Evolutionary conservation across 2,888 invertebrate genomes (phyloP), one percentile per base, ranked within the genome.

Genomic region (Eupithecia tripunctaria): DNA sequence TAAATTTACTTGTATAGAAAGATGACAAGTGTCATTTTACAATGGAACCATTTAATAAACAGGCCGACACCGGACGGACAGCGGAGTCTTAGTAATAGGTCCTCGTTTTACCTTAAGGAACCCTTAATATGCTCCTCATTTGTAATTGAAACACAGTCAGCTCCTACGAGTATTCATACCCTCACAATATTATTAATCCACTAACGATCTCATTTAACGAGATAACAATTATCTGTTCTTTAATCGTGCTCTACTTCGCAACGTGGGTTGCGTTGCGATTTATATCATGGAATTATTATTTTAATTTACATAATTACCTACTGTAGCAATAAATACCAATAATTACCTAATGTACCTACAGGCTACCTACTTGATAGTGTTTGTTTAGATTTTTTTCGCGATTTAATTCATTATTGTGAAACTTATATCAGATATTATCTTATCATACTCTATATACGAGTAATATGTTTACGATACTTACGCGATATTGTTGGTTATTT

Each of bases 131-230:
- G 18, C 18, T 47, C 32, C 67, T 74, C 71, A 71, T 76, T 78
- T 72, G 74, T 74, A 70, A 71, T 76, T 70, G 68, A 71, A 75
- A 74, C 75, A 47, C 56, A 27, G 59, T 38, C 43, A n/a, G 43
- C 43, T 43, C 43, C n/a, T n/a, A n/a, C n/a, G n/a, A 43, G 71
- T 67, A 68, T 71, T 73, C 69, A 71, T 73, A 70, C 74, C 68
- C 41, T 74, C 70, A 68, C 68, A 29, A 3, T 29, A 29, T 68
- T 60, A 70, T 71, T 65, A 68, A 70, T 71, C 18, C 66, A 66
- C 67, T 65, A 64, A 63, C 69, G 51, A 29, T 70, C n/a, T 21
- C 71, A 65, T 18, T 70, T 60, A 75, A 70, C 32, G 18, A 43
- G 43, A 43, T 43, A n/a, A 43, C 1, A 63, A 62, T 71, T 27